A percentile compares a stretch with the other conserved stretches of the same genome.
Conservation (phyloP, 2,113 vertebrate species). For the Capreolus pygargus region DNA sequence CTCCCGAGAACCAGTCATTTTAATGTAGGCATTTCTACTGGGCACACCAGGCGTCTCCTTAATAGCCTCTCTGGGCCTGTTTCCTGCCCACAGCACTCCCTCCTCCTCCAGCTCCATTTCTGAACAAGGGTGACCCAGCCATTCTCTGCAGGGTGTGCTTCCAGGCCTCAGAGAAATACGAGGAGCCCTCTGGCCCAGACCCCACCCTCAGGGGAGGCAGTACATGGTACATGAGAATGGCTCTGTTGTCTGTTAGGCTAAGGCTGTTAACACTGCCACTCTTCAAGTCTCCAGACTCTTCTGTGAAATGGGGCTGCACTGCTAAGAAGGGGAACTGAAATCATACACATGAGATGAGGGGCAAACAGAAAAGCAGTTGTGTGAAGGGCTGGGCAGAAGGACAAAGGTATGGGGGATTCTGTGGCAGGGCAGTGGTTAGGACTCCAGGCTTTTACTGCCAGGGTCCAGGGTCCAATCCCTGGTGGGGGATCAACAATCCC, state of each 20-base stretch:
- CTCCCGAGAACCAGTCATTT: neutral
- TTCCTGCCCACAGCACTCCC: neutral
- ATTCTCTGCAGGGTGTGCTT: neutral
- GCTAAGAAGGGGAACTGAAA: too few species aligned
- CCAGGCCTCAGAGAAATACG: too few species aligned
- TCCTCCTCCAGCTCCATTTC: neutral
- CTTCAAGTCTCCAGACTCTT: neutral
- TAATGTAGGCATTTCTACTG: neutral
- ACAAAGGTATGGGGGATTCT: neutral
- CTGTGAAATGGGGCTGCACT: neutral
- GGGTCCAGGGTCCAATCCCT: neutral
- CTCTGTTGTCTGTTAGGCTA: neutral
- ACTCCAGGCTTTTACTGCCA: neutral
- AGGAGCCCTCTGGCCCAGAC: neutral
- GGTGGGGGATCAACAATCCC: neutral
- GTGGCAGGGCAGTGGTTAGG: neutral
- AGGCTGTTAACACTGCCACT: neutral
- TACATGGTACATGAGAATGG: accelerated
- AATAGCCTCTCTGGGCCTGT: neutral
- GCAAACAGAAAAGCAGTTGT: neutral
- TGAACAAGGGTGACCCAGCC: neutral
- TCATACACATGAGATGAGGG: accelerated
- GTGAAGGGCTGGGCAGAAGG: neutral
- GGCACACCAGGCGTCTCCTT: neutral
- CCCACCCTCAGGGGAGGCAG: neutral